Percentiles rank a stretch among this genome's conserved stretches.
phyloP scores from a whole-genome alignment of 2,113 vertebrate species.

The Benitochromis conjunctus region DNA sequence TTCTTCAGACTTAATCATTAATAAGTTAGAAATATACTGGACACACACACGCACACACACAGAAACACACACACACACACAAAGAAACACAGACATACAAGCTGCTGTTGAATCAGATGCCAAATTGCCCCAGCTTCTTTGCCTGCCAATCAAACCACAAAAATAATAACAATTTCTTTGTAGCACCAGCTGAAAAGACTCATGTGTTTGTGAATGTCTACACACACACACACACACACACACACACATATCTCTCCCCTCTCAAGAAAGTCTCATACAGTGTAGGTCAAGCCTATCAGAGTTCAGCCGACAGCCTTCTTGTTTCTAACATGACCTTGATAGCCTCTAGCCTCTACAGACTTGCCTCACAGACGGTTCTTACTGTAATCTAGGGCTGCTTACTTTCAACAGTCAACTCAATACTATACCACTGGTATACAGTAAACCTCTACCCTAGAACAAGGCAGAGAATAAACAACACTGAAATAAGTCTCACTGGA shows the following conservation, averaged over 20 bases:
- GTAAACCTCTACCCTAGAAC: not conserved
- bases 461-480: not conserved
- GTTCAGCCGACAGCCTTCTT: conserved; percentile 34
- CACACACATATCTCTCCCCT: not conserved
- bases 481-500: not conserved
- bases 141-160: conserved; percentile 11
- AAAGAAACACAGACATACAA: not conserved
- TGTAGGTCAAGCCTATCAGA: conserved; percentile 25
- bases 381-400: not conserved
- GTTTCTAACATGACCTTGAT: conserved; percentile 40
- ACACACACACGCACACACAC: too few species aligned
- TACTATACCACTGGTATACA: not conserved
- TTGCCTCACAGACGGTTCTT: conserved; percentile 26
- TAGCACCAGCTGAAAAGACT: not conserved
- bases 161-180: conserved; percentile 3
- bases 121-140: conserved; percentile 8
- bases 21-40: conserved; percentile 2
- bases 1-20: conserved; percentile 43
- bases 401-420: not conserved
- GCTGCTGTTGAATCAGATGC: conserved; percentile 15
- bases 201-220: not conserved
- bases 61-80: not conserved
- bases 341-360: conserved; percentile 27
- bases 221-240: not conserved
- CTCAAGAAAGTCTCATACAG: not conserved